Conservation (phyloP, 23 tunicate genomes). For the Aplidium turbinatum region DNA sequence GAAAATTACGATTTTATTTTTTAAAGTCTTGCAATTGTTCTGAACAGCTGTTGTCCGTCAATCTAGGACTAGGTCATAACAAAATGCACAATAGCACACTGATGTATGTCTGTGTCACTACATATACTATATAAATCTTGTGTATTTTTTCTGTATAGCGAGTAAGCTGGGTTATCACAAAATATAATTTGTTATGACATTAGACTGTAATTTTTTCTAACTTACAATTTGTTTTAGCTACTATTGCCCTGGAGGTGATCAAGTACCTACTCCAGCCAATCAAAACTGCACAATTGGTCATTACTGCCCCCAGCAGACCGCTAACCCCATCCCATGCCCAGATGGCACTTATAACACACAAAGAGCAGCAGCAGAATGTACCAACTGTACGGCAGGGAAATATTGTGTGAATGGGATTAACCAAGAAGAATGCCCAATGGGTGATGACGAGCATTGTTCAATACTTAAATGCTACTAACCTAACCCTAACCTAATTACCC, state of each 20-base stretch:
- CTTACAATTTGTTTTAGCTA: constrained; percentile 63
- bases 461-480: too few species aligned
- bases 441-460: too few species aligned
- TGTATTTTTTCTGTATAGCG: too few species aligned
- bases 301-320: constrained; percentile 69
- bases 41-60: too few species aligned
- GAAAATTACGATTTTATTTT: neutral
- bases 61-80: too few species aligned
- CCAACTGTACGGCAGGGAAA: constrained; percentile 72
- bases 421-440: constrained; percentile 48
- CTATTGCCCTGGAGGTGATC: constrained; percentile 69
- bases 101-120: too few species aligned
- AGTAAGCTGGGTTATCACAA: too few species aligned
- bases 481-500: too few species aligned
- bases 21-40: neutral
- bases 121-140: too few species aligned
- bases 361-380: constrained; percentile 44
- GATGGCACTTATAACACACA: constrained; percentile 62
- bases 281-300: constrained; percentile 70
- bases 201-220: too few species aligned
- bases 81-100: too few species aligned
- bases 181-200: too few species aligned
- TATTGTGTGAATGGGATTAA: constrained; percentile 71
- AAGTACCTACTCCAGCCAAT: constrained; percentile 14
- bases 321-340: constrained; percentile 54